These are phyloP conservation scores for Mionectes macconnelli DNA, from an alignment of 2,113 vertebrate genomes.

Conservation along the genomic window DNA sequence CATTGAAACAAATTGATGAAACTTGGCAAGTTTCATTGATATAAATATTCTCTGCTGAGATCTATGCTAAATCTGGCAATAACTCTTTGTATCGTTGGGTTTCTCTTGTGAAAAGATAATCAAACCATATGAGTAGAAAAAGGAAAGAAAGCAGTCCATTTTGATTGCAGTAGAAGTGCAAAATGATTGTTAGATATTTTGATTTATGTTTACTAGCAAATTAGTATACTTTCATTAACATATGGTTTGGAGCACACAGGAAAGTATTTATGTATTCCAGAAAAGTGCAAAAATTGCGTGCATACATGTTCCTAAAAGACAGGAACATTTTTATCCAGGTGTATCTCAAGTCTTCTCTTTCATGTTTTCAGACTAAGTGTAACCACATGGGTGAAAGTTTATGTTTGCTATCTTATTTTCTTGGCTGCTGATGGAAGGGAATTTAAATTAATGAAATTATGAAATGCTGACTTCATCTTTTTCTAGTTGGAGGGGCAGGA, in stretches of 20 bases:
- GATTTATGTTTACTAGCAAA: background rate
- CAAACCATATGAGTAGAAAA: background rate
- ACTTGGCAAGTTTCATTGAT: slow-evolving; percentile 42
- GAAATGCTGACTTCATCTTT: background rate
- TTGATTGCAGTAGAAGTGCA: background rate
- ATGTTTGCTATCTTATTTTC: background rate
- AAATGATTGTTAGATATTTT: background rate
- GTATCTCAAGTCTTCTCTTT: background rate
- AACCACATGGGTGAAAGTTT: background rate
- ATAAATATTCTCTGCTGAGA: slow-evolving; percentile 34
- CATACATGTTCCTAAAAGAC: background rate
- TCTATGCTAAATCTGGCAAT: slow-evolving; percentile 38
- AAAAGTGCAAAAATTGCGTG: background rate
- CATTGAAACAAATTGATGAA: slow-evolving; percentile 30
- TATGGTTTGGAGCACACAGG: background rate
- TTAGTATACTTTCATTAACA: background rate
- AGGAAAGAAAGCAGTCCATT: background rate
- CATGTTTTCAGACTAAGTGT: background rate
- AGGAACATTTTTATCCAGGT: background rate
- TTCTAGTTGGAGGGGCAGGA: background rate
- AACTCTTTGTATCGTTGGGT: background rate
- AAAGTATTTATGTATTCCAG: background rate
- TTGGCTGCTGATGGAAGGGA: background rate
- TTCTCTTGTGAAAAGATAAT: background rate
- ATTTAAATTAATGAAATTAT: background rate